Evolutionary conservation across 30 jellyfish, hydroid and myxozoan species (phyloP).

Genomic region (Aurelia sp.): DNA sequence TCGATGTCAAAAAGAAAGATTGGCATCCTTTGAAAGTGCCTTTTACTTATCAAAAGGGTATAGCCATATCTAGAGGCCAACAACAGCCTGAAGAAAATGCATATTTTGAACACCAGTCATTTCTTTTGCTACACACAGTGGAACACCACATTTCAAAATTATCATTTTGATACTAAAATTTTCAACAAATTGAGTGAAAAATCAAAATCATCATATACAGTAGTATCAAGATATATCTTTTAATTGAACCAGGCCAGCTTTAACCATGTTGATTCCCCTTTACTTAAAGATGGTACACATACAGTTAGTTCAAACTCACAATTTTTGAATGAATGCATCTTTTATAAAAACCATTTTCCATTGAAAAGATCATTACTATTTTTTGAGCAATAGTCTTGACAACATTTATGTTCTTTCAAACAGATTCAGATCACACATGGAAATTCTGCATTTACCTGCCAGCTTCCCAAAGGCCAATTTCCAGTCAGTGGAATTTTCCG

Average conservation of each 20-base stretch:
- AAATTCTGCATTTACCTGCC: slow-evolving; percentile 19
- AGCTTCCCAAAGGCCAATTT: slow-evolving; percentile 15
- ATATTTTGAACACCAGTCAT: too few species aligned
- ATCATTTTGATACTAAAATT: too few species aligned
- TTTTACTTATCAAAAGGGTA: too few species aligned
- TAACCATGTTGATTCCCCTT: too few species aligned
- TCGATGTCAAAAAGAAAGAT: neutral
- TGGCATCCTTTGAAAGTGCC: too few species aligned
- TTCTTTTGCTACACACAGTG: too few species aligned
- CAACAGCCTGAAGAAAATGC: too few species aligned
- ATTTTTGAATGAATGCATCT: slow-evolving; percentile 13
- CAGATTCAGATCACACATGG: slow-evolving; percentile 24
- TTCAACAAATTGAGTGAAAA: too few species aligned
- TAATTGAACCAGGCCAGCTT: slow-evolving; percentile 12
- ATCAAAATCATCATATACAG: too few species aligned
- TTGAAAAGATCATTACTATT: slow-evolving; percentile 2
- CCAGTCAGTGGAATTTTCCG: neutral
- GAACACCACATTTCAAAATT: too few species aligned
- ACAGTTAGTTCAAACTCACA: slow-evolving; percentile 33
- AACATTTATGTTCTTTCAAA: slow-evolving; percentile 19
- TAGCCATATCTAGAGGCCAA: too few species aligned
- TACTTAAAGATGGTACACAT: slow-evolving; percentile 12
- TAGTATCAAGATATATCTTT: neutral
- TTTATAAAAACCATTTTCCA: neutral
- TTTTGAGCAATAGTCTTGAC: slow-evolving; percentile 19